Base-by-base conservation (phyloP, 2,797 vertebrate species). In the Ataeniobius toweri region DNA sequence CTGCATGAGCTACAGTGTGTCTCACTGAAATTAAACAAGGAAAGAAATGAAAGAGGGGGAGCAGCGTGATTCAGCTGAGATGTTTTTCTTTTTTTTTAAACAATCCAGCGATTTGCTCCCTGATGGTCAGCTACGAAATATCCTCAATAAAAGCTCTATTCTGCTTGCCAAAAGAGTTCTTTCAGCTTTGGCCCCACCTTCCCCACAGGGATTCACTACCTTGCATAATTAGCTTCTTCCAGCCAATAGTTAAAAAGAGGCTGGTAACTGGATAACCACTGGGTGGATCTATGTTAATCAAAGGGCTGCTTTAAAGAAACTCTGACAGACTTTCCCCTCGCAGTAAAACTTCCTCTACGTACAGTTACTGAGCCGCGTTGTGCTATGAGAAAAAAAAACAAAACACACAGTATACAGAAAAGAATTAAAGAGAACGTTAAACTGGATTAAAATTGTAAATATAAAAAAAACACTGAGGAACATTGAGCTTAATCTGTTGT, bases 71-170 rank as follows among this genome's bases (percentile, higher is more conserved):
- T 95, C 90, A 89, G 92, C 89, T 91, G 88, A 89, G 90, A 89
- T 92, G 85, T 85, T 84, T 86, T 93, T 90, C 26, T 92, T 91
- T 88, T 24, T 41, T 51, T 16, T 51, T 86, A 80, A 94, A 96
- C 94, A 95, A 95, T 95, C 94, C 94, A 94, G 93, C 92, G 91
- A 95, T 94, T 96, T 95, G 94, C 94, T 96, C 95, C 94, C 95
- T 95, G 94, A 96, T 96, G 95, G 94, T 95, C 93, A 94, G 94
- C 94, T 94, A 94, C 94, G 95, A 96, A 95, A 95, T 96, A 94
- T 96, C 92, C 94, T 96, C 95, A 96, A 96, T 96, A 96, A 96
- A 96, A 96, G 94, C 95, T 96, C 95, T 96, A 96, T 96, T 95
- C 94, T 95, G 94, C 93, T 91, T 95, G 95, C 96, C 95, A 96